Base-by-base conservation (phyloP, 64 coral and sea anemone species). In the Astreopora myriophthalma region DNA sequence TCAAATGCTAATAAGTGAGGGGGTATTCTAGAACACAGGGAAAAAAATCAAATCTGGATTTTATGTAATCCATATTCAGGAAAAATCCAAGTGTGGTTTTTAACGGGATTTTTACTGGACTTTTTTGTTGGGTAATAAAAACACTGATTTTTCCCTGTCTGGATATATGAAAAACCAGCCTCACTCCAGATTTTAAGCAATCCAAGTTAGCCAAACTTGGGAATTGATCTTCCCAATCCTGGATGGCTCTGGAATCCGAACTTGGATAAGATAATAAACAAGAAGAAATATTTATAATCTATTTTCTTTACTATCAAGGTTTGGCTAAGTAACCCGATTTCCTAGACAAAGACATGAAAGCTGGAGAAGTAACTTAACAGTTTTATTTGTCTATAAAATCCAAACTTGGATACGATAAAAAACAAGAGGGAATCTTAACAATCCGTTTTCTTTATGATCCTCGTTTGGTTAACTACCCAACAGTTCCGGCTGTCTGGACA, bases 81-180 rank as follows among this genome's bases (percentile, higher is more conserved):
- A 33, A 33, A 71, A 71, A 71, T 17, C 69, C 69, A 71, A 71
- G 69, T 71, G 27, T 71, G 69, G 31, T 16, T 71, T 32, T 28
- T 33, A 71, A 28, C 69, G 27, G 69, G 69, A 31, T 71, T 71
- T 71, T 32, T 71, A 28, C 17, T 71, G 69, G 69, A 71, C 14
- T 52, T 71, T 71, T 71, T 71, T 71, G 69, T 71, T 71, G 27
- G 32, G 69, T 71, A 71, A 33, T 33, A 32, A 71, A 71, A 71
- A 16, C 69, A 33, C 8, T 28, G 69, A 71, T 71, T 71, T 71
- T 71, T 71, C 31, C 69, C 32, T 28, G 8, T 71, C 69, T 71
- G 69, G 69, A 35, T 71, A 71, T 34, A 33, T 34, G 48, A 71
- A 71, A 71, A 35, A 32, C 69, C 27, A 33, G 69, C 69, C 32